Evolutionary conservation across 1,140 invertebrate genomes (phyloP).

Genomic region (Anastrepha obliqua): DNA sequence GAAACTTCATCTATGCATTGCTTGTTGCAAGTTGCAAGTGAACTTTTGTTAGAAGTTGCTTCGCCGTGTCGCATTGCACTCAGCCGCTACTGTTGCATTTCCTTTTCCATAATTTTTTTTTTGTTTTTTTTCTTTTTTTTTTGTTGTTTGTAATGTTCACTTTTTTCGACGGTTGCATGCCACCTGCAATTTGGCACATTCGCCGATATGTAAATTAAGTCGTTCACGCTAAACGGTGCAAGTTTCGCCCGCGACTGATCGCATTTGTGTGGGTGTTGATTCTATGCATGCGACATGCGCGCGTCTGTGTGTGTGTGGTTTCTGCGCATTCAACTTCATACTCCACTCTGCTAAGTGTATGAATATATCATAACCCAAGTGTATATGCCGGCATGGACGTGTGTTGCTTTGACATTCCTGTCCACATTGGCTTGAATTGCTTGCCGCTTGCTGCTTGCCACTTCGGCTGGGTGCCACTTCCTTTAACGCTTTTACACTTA

Average conservation of each 20-base stretch:
- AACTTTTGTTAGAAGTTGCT: slow-evolving; percentile 33
- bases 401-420: slow-evolving; percentile 20
- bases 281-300: not conserved
- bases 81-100: slow-evolving; percentile 11
- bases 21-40: slow-evolving; percentile 42
- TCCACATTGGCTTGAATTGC: slow-evolving; percentile 32
- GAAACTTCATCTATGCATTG: not conserved
- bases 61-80: not conserved
- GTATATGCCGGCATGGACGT: not conserved
- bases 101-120: not conserved
- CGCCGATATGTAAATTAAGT: slow-evolving; percentile 59
- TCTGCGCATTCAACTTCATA: not conserved
- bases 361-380: slow-evolving; percentile 14
- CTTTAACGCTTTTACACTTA: slow-evolving; percentile 43
- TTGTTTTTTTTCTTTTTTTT: slow-evolving; percentile 35
- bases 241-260: slow-evolving; percentile 24
- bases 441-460: not conserved
- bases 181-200: slow-evolving; percentile 58
- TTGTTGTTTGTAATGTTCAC: slow-evolving; percentile 31
- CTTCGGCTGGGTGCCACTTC: slow-evolving; percentile 53
- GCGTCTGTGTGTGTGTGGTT: not conserved
- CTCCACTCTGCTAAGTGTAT: slow-evolving; percentile 25
- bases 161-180: slow-evolving; percentile 51
- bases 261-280: not conserved
- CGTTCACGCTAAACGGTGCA: slow-evolving; percentile 56